Evolutionary conservation across 2,888 invertebrate species (phyloP), one percentile per base, ranked within the genome.

Genomic region (Stenurella melanura): DNA sequence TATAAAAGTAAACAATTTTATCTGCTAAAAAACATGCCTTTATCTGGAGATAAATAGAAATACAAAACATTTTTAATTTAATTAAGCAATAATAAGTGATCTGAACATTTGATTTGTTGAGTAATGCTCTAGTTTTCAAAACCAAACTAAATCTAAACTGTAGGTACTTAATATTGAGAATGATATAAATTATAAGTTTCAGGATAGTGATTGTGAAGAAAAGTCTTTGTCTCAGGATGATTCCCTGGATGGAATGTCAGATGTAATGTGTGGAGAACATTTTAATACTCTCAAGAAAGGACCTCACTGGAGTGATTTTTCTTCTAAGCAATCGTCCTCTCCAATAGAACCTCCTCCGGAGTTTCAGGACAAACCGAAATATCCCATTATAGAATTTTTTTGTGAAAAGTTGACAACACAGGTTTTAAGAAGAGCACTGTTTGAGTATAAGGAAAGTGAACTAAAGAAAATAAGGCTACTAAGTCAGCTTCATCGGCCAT

Each of bases 331-430:
- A 69, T 91, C 92, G 83, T 86, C 92, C 72, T 90, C 91, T 42
- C 93, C 95, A 17, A 96, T 96, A 81, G 95, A 96, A 86, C 96
- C 96, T 78, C 96, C 96, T 17, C 94, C 94, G 17, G 95, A 96
- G 88, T 96, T 96, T 90, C 96, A 96, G 90, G 95, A 93, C 83
- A 91, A 91, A 82, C 91, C 92, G 12, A 83, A 83, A 72, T 68
- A 89, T 86, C 79, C 81, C 1, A 75, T 85, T 71, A 83, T 91
- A 58, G 88, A 91, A 38, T 89, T 89, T 76, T 90, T 90, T 83
- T 90, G 91, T 30, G 89, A 90, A 58, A 88, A 87, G 82, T 83
- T 92, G 66, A 89, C 91, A 15, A 88, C 88, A 76, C 88, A 89
- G 57, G 88, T 92, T 70, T 86, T 92, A 18, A 90, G 90, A 72